These are phyloP conservation scores for Sardinella longiceps DNA, from an alignment of 2,797 vertebrate genomes.

Conservation along the genomic window DNA sequence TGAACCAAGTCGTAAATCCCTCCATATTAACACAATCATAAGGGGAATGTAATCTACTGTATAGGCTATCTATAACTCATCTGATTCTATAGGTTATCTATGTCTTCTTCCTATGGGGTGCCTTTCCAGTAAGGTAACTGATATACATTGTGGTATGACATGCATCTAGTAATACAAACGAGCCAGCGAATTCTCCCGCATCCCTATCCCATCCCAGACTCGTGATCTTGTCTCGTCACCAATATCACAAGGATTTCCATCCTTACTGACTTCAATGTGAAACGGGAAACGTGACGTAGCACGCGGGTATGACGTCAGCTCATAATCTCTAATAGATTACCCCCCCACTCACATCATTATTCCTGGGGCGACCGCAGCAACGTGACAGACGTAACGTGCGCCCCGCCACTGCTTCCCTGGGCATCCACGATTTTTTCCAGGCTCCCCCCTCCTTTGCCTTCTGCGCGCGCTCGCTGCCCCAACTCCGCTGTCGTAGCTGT, in stretches of 20 bases:
- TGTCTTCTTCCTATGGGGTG: not conserved
- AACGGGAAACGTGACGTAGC: not conserved
- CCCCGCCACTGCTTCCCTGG: not conserved
- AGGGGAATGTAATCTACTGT: too few species aligned
- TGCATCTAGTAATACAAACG: not conserved
- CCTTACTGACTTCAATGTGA: not conserved
- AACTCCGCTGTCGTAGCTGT: slow-evolving; percentile 16
- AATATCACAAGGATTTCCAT: slow-evolving; percentile 18
- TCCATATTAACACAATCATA: too few species aligned
- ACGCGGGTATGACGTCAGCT: not conserved
- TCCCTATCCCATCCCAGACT: not conserved
- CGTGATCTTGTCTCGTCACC: not conserved
- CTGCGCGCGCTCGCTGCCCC: slow-evolving; percentile 6
- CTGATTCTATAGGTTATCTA: not conserved
- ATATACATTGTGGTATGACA: too few species aligned
- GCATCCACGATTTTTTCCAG: slow-evolving; percentile 7
- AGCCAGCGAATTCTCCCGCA: not conserved
- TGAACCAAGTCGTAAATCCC: too few species aligned
- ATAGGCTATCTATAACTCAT: not conserved
- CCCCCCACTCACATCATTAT: not conserved
- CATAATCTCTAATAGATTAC: not conserved
- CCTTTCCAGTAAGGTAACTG: not conserved
- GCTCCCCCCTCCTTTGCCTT: not conserved
- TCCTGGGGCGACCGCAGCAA: not conserved
- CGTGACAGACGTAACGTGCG: slow-evolving; percentile 16